phyloP scores from a whole-genome alignment of 1,140 invertebrate species.

The Propsilocerus akamusi region DNA sequence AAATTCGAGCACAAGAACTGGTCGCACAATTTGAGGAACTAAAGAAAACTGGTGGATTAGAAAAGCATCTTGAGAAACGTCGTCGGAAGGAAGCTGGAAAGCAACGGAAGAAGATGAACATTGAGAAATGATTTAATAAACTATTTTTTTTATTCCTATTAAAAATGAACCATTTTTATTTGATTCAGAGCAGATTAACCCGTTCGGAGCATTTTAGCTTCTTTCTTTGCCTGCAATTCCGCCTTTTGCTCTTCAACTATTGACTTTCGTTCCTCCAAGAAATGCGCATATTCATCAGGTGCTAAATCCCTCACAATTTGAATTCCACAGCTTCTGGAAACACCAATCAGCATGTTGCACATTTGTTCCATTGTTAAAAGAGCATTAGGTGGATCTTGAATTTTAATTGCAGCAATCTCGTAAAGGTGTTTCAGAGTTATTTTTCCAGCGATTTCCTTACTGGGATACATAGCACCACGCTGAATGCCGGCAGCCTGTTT shows the following conservation, averaged over 20 bases:
- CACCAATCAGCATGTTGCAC: slow-evolving; percentile 57
- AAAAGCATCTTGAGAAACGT: slow-evolving; percentile 54
- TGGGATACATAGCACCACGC: slow-evolving; percentile 58
- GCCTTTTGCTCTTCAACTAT: slow-evolving; percentile 57
- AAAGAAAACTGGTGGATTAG: slow-evolving; percentile 46
- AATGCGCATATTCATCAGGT: slow-evolving; percentile 62
- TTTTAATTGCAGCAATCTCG: slow-evolving; percentile 94
- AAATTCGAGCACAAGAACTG: slow-evolving; percentile 38
- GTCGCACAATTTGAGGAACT: slow-evolving; percentile 53
- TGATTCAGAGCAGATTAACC: slow-evolving; percentile 20
- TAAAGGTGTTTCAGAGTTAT: slow-evolving; percentile 93
- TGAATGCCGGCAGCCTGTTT: slow-evolving; percentile 88
- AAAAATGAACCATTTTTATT: slow-evolving; percentile 8
- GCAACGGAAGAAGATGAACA: slow-evolving; percentile 27
- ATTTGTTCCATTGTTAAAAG: slow-evolving; percentile 39
- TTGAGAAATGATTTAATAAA: slow-evolving; percentile 12
- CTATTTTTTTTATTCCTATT: slow-evolving; percentile 16
- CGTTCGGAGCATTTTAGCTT: slow-evolving; percentile 83
- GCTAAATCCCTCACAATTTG: slow-evolving; percentile 70
- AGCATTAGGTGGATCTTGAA: slow-evolving; percentile 58
- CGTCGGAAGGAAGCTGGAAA: slow-evolving; percentile 41
- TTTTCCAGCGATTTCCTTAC: slow-evolving; percentile 72
- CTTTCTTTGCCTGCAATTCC: slow-evolving; percentile 65
- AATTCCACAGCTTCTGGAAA: slow-evolving; percentile 64
- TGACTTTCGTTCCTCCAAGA: slow-evolving; percentile 57